Conservation (phyloP, 2,888 invertebrate genomes). For the Drosophila leonis region DNA sequence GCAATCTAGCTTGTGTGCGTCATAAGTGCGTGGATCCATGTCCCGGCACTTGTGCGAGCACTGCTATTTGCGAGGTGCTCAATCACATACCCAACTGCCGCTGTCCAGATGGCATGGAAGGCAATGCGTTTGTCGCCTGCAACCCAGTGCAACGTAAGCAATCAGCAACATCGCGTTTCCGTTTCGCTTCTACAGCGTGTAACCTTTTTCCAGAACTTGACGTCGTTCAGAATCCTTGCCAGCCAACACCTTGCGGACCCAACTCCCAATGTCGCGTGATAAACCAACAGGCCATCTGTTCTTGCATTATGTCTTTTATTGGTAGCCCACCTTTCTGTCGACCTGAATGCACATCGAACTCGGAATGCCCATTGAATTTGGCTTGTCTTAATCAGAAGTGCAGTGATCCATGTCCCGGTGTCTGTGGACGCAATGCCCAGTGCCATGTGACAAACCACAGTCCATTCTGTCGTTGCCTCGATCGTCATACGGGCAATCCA, state of each 20-base stretch:
- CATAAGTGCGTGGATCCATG: conserved; percentile 91
- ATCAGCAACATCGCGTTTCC: background rate
- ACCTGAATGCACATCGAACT: conserved; percentile 90
- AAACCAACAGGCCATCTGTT: conserved; percentile 90
- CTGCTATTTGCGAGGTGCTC: conserved; percentile 90
- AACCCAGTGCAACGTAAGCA: conserved; percentile 86
- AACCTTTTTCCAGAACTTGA: conserved; percentile 71
- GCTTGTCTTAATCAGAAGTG: conserved; percentile 91
- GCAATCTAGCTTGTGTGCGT: conserved; percentile 89
- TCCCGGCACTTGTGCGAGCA: conserved; percentile 90
- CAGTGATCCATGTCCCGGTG: conserved; percentile 90
- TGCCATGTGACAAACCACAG: conserved; percentile 92
- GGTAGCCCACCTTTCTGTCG: conserved; percentile 90
- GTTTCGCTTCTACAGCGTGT: conserved; percentile 1
- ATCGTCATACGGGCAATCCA: conserved; percentile 89
- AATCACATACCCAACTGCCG: conserved; percentile 91
- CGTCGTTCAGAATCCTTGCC: conserved; percentile 85
- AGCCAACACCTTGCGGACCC: conserved; percentile 92
- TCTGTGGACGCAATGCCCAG: conserved; percentile 90
- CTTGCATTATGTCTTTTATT: conserved; percentile 88
- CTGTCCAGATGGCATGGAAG: conserved; percentile 88
- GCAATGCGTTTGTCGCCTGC: conserved; percentile 90
- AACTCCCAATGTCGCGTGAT: conserved; percentile 92
- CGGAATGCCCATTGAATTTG: conserved; percentile 90
- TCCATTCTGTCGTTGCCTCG: conserved; percentile 90